Percentiles rank a stretch among this genome's conserved stretches.
These are phyloP conservation scores for Ypsolopha sequella DNA, from an alignment of 2,888 invertebrate genomes.

Conservation along the genomic window DNA sequence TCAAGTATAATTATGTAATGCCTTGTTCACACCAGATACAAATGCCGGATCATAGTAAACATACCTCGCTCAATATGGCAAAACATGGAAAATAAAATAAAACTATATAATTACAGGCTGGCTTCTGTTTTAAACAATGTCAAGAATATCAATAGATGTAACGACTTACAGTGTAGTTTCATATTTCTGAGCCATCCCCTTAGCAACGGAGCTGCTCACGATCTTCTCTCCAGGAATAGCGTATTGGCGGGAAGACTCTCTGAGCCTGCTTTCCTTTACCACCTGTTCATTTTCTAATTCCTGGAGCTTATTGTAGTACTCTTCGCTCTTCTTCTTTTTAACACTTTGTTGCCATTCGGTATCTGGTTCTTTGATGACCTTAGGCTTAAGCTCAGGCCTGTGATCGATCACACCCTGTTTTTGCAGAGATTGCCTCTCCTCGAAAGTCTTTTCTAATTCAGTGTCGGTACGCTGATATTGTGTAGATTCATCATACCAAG, in stretches of 20 bases:
- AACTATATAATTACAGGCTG: neutral
- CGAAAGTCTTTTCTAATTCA: constrained; percentile 89
- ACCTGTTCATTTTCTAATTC: constrained; percentile 88
- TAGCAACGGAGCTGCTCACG: constrained; percentile 80
- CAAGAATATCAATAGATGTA: constrained; percentile 3
- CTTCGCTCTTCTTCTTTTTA: constrained; percentile 84
- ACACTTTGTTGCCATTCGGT: constrained; percentile 90
- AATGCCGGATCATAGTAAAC: too few relatives aligned
- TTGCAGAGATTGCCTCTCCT: constrained; percentile 81
- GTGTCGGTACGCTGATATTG: constrained; percentile 88
- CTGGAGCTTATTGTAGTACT: constrained; percentile 85
- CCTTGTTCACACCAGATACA: too few relatives aligned
- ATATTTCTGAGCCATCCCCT: constrained; percentile 90
- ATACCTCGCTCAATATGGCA: too few relatives aligned
- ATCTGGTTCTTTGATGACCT: constrained; percentile 78
- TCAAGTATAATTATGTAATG: too few relatives aligned
- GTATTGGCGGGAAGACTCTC: constrained; percentile 85
- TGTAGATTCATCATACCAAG: constrained; percentile 94
- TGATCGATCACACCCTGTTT: constrained; percentile 76
- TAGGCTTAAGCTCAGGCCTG: constrained; percentile 74
- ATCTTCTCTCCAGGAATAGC: constrained; percentile 88
- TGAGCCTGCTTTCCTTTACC: constrained; percentile 81
- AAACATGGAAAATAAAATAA: neutral
- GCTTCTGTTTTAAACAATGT: neutral
- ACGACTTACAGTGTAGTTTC: constrained; percentile 85